Percentiles rank a stretch among this genome's conserved stretches.
phyloP scores from a whole-genome alignment of 2,113 vertebrate species.

The Mesembrinibis cayennensis region DNA sequence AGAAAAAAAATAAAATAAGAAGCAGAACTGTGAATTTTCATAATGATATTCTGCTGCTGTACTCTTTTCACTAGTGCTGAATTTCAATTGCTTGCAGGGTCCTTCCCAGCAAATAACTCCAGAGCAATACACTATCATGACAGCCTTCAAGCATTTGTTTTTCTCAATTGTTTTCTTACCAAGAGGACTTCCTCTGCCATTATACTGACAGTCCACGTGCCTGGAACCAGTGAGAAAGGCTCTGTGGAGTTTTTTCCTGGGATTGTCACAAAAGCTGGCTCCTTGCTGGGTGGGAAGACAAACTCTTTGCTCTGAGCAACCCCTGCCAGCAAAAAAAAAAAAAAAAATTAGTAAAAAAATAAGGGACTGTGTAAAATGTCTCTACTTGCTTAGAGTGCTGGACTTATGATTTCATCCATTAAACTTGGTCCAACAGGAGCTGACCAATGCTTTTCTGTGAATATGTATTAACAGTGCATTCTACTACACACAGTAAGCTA shows the following conservation, averaged over 20 bases:
- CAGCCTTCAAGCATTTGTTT: not conserved
- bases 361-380: not conserved
- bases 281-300: slow-evolving; percentile 81
- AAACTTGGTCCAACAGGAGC: not conserved
- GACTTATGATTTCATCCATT: not conserved
- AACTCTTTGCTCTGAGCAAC: slow-evolving; percentile 82
- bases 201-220: slow-evolving; percentile 85
- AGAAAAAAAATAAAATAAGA: not conserved
- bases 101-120: not conserved
- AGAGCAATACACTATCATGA: not conserved
- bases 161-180: slow-evolving; percentile 77
- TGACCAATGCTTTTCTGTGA: not conserved
- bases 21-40: not conserved
- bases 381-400: not conserved
- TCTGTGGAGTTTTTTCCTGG: slow-evolving; percentile 84
- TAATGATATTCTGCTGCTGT: not conserved
- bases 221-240: slow-evolving; percentile 81
- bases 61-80: not conserved
- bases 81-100: not conserved
- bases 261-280: slow-evolving; percentile 87
- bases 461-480: not conserved
- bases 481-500: not conserved
- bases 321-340: slow-evolving; percentile 69
- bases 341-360: not conserved
- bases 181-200: slow-evolving; percentile 85